Conservation (phyloP, 2,888 invertebrate species). For the Ennomos quercinarius region DNA sequence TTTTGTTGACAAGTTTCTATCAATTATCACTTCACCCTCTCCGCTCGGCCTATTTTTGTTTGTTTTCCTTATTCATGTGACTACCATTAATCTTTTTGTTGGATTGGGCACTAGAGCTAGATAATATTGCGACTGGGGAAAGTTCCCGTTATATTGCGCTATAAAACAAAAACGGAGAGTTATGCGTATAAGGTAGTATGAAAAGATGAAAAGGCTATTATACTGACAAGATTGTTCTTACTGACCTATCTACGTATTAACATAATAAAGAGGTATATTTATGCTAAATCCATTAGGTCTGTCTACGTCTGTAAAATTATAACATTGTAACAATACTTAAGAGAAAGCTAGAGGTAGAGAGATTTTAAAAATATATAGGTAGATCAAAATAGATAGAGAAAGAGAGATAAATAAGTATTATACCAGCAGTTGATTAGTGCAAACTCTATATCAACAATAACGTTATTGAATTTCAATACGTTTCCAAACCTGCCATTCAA, state of each 20-base stretch:
- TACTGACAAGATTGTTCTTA: background rate
- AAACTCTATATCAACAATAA: too few relatives aligned
- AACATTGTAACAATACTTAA: too few relatives aligned
- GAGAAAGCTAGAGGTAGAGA: too few relatives aligned
- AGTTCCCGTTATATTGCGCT: constrained; percentile 11
- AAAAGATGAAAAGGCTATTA: constrained; percentile 3
- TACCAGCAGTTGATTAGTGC: too few relatives aligned
- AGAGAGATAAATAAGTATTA: too few relatives aligned
- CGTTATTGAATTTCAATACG: too few relatives aligned
- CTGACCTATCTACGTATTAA: background rate
- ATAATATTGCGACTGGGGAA: constrained; percentile 25
- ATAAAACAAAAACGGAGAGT: constrained; percentile 13
- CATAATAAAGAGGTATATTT: too few relatives aligned
- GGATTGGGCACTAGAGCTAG: constrained; percentile 35
- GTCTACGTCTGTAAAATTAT: too few relatives aligned
- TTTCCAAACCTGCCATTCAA: too few relatives aligned
- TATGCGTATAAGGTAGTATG: background rate
- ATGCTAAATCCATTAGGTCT: too few relatives aligned
- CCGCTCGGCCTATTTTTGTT: constrained; percentile 33
- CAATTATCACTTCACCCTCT: constrained; percentile 36
- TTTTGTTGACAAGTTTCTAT: constrained; percentile 38
- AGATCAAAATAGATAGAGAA: too few relatives aligned
- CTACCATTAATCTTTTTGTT: constrained; percentile 39
- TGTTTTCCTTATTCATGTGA: constrained; percentile 38
- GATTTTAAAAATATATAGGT: too few relatives aligned